These are phyloP conservation scores for Eueremaeus valkanovi DNA, from an alignment of 2,888 invertebrate species.

Conservation along the genomic window DNA sequence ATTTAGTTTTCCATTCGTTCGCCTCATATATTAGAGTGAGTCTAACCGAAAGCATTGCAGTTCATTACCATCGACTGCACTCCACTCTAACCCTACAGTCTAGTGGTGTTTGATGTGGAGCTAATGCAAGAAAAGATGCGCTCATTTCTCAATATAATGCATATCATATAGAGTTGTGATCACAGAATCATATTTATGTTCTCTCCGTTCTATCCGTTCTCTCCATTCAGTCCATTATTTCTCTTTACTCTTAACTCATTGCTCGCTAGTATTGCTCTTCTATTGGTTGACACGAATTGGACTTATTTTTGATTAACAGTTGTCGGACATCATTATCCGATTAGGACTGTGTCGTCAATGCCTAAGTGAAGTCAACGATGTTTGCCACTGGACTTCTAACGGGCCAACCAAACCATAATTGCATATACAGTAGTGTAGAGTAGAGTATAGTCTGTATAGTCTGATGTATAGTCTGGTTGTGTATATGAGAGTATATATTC, in stretches of 20 bases:
- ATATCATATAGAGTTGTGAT: not conserved
- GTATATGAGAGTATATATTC: no score
- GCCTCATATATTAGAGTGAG: not conserved
- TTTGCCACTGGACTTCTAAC: no score
- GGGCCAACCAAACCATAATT: no score
- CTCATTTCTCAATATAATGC: not conserved
- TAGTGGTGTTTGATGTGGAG: not conserved
- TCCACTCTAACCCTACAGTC: not conserved
- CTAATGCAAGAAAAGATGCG: no score
- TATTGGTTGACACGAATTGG: not conserved
- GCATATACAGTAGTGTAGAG: no score
- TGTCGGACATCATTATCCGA: not conserved
- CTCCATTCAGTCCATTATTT: not conserved
- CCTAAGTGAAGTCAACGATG: no score
- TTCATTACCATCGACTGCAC: not conserved
- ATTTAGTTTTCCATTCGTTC: not conserved
- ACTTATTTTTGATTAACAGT: constrained; percentile 2
- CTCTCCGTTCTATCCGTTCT: not conserved
- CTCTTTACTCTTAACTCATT: not conserved
- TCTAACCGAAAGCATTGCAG: not conserved
- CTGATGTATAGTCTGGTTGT: no score
- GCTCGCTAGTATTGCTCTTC: not conserved
- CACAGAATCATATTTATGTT: not conserved
- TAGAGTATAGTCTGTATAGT: no score
- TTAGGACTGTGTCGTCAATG: not conserved